Evolutionary conservation across 2,888 invertebrate genomes (phyloP), one percentile per base, ranked within the genome.

Genomic region (Ptilodon capucinus): DNA sequence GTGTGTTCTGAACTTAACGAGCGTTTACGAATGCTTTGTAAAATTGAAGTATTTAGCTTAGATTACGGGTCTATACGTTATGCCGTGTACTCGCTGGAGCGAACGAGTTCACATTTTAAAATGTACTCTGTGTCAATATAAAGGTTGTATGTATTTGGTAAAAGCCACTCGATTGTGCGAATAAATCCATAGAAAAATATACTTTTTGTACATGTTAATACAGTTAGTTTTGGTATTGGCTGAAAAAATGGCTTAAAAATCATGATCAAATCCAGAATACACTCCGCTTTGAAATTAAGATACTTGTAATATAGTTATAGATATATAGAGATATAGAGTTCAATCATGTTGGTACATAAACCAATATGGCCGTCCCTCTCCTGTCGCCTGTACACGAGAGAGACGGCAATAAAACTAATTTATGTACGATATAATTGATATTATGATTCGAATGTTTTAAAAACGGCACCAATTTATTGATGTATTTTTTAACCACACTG

Each of bases 241-340:
- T n/a, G n/a, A n/a, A n/a, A 28, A 28, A 28, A 4, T n/a, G 28
- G 11, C n/a, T 28, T 28, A 28, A 11, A 25, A 28, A 11, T 28
- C n/a, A 21, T 19, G 21, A 35, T n/a, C 0, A 48, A 40, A 43
- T 47, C 8, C 47, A 49, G 42, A 56, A 50, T 32, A 48, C 47
- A 50, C 49, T 48, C 36, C 41, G 42, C 42, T 14, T 0, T 2
- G 36, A 28, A 55, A 47, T 48, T 36, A 56, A 56, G 60, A n/a
- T 44, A 46, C 32, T 30, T 63, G 56, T 63, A 56, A 61, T 53
- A 59, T 63, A 60, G 51, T 44, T 50, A 39, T 46, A 46, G 32
- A 32, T 32, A 32, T 11, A 28, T 21, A 21, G 4, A 21, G 0
- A 28, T n/a, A 28, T 28, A n/a, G 28, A 28, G 2, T n/a, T 4